Conservation (phyloP, 2,113 vertebrate genomes). For the Siniperca chuatsi region DNA sequence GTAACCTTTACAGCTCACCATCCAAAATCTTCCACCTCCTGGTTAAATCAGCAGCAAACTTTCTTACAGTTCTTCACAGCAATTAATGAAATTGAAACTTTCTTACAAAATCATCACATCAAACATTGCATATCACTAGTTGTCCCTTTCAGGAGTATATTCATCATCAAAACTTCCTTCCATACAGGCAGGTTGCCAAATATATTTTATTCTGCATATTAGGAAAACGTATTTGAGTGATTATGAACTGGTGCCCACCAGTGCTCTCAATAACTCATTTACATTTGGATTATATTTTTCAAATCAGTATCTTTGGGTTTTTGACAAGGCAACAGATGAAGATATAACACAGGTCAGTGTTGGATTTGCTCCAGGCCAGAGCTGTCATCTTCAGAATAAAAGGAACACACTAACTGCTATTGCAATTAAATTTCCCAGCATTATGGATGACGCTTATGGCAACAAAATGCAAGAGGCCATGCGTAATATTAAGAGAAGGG, state of each 20-base stretch:
- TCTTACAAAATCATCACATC: not conserved
- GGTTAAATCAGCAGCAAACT: constrained; percentile 17
- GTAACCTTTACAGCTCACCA: constrained; percentile 36
- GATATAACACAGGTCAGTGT: constrained; percentile 29
- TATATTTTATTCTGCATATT: not conserved
- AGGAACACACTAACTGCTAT: constrained; percentile 1
- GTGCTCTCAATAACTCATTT: not conserved
- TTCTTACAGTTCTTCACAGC: not conserved
- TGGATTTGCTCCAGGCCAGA: constrained; percentile 19
- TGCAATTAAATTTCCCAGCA: constrained; percentile 23
- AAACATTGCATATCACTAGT: not conserved
- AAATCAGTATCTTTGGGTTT: constrained; percentile 7
- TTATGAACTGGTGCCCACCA: constrained; percentile 1
- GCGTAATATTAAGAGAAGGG: constrained; percentile 34
- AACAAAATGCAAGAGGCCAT: constrained; percentile 41
- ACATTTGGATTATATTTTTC: not conserved
- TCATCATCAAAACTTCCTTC: not conserved
- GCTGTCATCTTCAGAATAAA: constrained; percentile 7
- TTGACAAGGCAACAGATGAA: constrained; percentile 28
- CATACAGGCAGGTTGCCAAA: not conserved
- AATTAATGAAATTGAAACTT: not conserved
- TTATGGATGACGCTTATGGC: constrained; percentile 28
- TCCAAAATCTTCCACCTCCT: not conserved
- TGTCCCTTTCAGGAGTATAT: not conserved
- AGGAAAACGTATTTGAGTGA: not conserved